phyloP scores from a whole-genome alignment of 2,888 invertebrate genomes.

The Meliscaeva auricollis region DNA sequence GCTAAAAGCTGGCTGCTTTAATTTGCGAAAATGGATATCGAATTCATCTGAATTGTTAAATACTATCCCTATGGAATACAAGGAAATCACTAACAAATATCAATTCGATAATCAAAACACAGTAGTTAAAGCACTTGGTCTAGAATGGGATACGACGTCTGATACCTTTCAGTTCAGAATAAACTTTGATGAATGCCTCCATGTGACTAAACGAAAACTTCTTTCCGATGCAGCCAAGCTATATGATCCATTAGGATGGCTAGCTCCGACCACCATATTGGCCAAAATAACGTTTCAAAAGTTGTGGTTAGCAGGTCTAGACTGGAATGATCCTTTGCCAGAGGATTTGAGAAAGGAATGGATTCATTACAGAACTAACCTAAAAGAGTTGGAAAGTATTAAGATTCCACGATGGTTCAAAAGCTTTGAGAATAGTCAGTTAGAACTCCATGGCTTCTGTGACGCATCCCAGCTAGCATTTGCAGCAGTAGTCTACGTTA shows the following conservation, averaged over 20 bases:
- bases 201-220: not conserved
- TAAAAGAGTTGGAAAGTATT: not conserved
- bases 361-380: not conserved
- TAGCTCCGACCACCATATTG: constrained; percentile 53
- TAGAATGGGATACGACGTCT: constrained; percentile 47
- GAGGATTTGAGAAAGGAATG: not conserved
- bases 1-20: constrained; percentile 22
- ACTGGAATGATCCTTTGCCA: constrained; percentile 38
- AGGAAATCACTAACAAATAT: constrained; percentile 21
- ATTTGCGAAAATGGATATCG: constrained; percentile 57
- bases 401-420: constrained; percentile 25
- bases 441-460: constrained; percentile 54
- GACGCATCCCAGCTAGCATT: constrained; percentile 26
- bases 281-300: constrained; percentile 68
- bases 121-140: not conserved
- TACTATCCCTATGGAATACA: constrained; percentile 12
- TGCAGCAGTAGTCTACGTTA: not conserved
- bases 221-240: constrained; percentile 3
- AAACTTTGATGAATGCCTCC: not conserved
- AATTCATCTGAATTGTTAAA: constrained; percentile 18
- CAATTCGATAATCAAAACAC: not conserved
- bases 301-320: constrained; percentile 45
- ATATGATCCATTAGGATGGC: constrained; percentile 69
- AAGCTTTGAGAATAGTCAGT: not conserved
- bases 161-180: constrained; percentile 48